A percentile compares a stretch with the other conserved stretches of the same genome.
Evolutionary conservation across 2,888 invertebrate species (phyloP).

Genomic region (Drosophila imparisetae): DNA sequence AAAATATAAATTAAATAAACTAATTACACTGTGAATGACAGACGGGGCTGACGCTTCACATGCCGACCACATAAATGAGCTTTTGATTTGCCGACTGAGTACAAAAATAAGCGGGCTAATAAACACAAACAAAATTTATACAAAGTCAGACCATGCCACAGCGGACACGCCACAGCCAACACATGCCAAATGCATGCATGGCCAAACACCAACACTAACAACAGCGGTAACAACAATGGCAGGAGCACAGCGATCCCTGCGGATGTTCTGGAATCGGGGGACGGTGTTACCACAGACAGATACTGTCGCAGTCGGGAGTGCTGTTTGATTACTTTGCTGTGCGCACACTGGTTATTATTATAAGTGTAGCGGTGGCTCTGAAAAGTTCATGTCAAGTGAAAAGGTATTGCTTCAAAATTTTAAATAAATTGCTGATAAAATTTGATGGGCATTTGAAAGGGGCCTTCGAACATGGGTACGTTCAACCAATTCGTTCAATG

Average conservation of each 20-base stretch:
- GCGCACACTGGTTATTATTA: constrained; percentile 48
- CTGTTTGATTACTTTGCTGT: constrained; percentile 68
- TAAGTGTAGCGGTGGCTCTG: constrained; percentile 21
- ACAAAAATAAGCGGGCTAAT: constrained; percentile 59
- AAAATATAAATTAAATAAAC: constrained; percentile 76
- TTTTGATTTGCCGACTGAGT: constrained; percentile 68
- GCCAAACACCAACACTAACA: constrained; percentile 27
- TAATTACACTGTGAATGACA: constrained; percentile 60
- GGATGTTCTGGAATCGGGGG: background rate
- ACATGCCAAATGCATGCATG: constrained; percentile 50
- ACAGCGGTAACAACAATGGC: constrained; percentile 12
- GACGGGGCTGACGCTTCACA: constrained; percentile 1
- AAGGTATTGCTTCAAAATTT: constrained; percentile 64
- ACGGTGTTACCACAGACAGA: constrained; percentile 15
- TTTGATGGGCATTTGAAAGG: constrained; percentile 58
- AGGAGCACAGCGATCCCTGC: constrained; percentile 15
- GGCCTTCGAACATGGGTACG: constrained; percentile 23
- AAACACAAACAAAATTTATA: constrained; percentile 60
- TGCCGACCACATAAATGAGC: constrained; percentile 61
- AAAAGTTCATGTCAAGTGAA: constrained; percentile 46
- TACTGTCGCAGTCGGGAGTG: constrained; percentile 19
- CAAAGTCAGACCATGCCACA: constrained; percentile 54
- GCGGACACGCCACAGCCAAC: constrained; percentile 66
- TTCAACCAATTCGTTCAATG: constrained; percentile 13
- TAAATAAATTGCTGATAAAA: constrained; percentile 79